Conservation (phyloP, 2,888 invertebrate species). For the Pantelozetes paolii region DNA sequence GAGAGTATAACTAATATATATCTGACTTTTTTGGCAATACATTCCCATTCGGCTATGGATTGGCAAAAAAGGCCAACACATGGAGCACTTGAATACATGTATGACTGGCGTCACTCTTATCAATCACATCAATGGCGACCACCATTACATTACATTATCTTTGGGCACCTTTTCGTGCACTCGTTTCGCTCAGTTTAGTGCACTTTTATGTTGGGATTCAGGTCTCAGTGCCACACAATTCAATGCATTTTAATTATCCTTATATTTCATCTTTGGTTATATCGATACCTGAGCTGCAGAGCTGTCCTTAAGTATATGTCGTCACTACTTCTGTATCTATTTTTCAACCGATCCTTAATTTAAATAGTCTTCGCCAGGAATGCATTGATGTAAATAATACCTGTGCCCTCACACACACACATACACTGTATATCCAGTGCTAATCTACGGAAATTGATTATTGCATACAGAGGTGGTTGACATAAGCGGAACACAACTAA, state of each 20-base stretch:
- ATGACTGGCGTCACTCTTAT: constrained; percentile 34
- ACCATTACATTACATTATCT: constrained; percentile 30
- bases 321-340: background rate
- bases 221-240: background rate
- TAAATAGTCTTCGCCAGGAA: background rate
- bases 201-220: constrained; percentile 20
- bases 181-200: constrained; percentile 28
- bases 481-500: constrained; percentile 36
- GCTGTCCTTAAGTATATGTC: constrained; percentile 12
- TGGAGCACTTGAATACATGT: constrained; percentile 16
- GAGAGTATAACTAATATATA: constrained; percentile 4
- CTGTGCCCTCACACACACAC: background rate
- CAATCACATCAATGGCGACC: constrained; percentile 29
- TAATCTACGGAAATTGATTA: constrained; percentile 30
- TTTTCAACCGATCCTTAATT: background rate
- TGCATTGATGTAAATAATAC: background rate
- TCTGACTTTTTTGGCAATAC: background rate
- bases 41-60: constrained; percentile 3
- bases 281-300: constrained; percentile 5
- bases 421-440: background rate
- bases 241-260: background rate
- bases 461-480: constrained; percentile 27
- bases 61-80: background rate
- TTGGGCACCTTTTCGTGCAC: constrained; percentile 9
- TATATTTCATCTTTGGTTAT: background rate